Percentiles rank a stretch among this genome's conserved stretches.
phyloP scores from a whole-genome alignment of 2,797 vertebrate species.

The Erethizon dorsatum region DNA sequence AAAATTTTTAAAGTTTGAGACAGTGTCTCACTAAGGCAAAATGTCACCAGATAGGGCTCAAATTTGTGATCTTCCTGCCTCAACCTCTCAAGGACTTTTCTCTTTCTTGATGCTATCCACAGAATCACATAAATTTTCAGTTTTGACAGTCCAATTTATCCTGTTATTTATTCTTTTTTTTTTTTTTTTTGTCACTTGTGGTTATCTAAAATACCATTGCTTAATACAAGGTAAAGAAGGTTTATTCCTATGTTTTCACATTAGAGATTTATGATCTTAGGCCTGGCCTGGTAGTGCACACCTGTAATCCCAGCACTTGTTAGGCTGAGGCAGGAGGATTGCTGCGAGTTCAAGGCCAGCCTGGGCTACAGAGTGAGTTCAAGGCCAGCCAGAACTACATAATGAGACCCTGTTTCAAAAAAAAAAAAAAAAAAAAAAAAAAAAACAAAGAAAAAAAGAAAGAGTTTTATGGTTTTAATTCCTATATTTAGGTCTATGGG shows the following conservation, averaged over 20 bases:
- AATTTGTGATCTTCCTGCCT: neutral
- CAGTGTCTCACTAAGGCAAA: neutral
- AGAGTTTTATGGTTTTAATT: neutral
- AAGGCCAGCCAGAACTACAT: neutral
- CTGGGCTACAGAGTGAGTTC: neutral
- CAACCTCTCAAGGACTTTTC: neutral
- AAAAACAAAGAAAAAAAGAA: neutral
- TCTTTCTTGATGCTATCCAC: neutral
- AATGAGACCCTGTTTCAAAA: neutral
- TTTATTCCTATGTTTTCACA: neutral
- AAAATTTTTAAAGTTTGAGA: neutral
- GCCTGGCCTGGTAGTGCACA: neutral
- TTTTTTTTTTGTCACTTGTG: neutral
- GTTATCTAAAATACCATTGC: conserved; percentile 38
- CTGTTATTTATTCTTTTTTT: neutral
- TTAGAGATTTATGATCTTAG: neutral
- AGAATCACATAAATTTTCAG: neutral
- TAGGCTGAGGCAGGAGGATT: neutral
- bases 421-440: neutral
- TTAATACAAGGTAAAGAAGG: neutral
- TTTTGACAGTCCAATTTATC: neutral
- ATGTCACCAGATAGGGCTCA: neutral
- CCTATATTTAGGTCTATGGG: neutral
- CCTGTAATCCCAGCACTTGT: neutral
- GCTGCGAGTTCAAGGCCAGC: neutral